Base-by-base conservation (phyloP, 1,140 invertebrate genomes). In the Acromyrmex echinatior region DNA sequence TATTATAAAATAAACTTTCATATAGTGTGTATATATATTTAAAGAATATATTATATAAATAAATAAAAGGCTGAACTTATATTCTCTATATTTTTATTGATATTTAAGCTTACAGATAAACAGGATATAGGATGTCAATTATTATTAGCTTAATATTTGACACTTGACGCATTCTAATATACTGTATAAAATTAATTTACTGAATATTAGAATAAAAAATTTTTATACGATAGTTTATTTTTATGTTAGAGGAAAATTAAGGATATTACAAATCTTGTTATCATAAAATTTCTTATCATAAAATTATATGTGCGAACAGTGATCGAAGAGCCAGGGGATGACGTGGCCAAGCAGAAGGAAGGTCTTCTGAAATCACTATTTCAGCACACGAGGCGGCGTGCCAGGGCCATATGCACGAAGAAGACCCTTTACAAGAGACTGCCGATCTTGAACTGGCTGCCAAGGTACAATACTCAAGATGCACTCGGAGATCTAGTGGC, bases 401-500 rank as follows among this genome's bases (percentile, higher is more conserved):
- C 93, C 5, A 93, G 86, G 68, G 92, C 91, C 12, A 87, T 87
- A 3, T 96, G 96, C 65, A 97, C 97, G 14, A 96, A 96, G 76
- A 98, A 97, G 94, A 97, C 96, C 28, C 94, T 98, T 1, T 96
- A 96, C 92, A 97, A 97, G 92, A 95, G 97, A 10, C 85, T 98
- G 39, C 98, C 98, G 1, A 96, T 98, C 86, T 92, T 97, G 1
- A 93, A 93, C 63, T 98, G 98, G 98, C 92, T 98, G 81, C 97
- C 97, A 1, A 96, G 96, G 58, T 98, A 98, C 94, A 97, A 96
- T 78, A 90, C 92, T 5, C 96, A 97, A 25, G 96, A 97, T 94
- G 96, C 97, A 3, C 91, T 98, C 10, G 97, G 97, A 0, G 98
- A 98, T 95, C 92, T 98, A n/a, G 97, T 98, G 66, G 98, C 98